A percentile compares a stretch with the other conserved stretches of the same genome.
Conservation (phyloP, 2,888 invertebrate genomes). For the Drosophila anceps region DNA sequence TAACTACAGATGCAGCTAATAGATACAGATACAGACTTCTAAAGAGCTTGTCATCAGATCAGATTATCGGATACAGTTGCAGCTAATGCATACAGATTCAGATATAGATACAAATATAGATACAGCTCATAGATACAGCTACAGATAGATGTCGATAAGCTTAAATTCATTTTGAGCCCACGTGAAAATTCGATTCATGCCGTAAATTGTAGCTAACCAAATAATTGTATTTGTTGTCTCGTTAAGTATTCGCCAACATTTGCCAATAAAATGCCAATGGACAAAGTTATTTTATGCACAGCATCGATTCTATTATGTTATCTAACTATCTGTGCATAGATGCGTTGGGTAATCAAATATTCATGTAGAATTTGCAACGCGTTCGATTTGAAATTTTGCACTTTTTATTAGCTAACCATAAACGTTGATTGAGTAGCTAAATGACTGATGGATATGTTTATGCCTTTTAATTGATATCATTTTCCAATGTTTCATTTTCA, state of each 20-base stretch:
- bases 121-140: not conserved
- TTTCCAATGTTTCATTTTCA: slow-evolving; percentile 1
- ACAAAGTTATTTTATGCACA: slow-evolving; percentile 1
- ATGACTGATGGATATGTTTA: slow-evolving; percentile 2
- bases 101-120: not conserved
- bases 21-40: too few relatives aligned
- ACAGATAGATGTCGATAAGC: not conserved
- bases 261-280: not conserved
- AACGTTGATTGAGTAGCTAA: slow-evolving; percentile 5
- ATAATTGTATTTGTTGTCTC: slow-evolving; percentile 9
- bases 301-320: not conserved
- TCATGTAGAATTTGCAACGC: not conserved
- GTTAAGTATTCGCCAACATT: slow-evolving; percentile 7
- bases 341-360: slow-evolving; percentile 3
- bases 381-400: not conserved
- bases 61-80: too few relatives aligned
- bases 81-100: too few relatives aligned
- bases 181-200: not conserved
- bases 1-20: too few relatives aligned
- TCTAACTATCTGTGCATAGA: slow-evolving; percentile 1
- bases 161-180: not conserved
- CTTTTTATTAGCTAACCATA: slow-evolving; percentile 1
- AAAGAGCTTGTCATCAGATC: too few relatives aligned
- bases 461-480: slow-evolving; percentile 7
- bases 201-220: slow-evolving; percentile 2